Percentiles rank a stretch among this genome's conserved stretches.
phyloP scores from a whole-genome alignment of 2,888 invertebrate species.

The Tachina lurida region DNA sequence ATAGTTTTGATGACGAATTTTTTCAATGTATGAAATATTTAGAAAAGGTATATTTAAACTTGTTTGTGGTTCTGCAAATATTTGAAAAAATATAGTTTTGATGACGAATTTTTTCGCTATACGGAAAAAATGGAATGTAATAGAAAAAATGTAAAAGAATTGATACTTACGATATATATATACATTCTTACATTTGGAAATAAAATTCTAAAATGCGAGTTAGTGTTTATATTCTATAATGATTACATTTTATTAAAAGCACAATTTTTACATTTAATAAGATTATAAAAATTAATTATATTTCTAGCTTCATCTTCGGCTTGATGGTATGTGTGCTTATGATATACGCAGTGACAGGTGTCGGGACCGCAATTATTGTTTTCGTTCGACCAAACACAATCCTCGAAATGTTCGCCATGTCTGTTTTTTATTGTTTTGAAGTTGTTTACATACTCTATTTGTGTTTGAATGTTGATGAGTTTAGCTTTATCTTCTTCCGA shows the following conservation, averaged over 20 bases:
- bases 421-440: constrained; percentile 21
- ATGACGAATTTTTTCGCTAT: no score
- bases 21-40: no score
- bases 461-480: constrained; percentile 16
- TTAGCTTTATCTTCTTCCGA: background rate
- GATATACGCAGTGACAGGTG: constrained; percentile 2
- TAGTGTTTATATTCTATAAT: background rate
- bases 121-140: no score
- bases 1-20: no score
- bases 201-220: no score
- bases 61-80: no score
- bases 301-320: background rate
- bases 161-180: background rate
- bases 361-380: constrained; percentile 20
- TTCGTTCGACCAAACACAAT: constrained; percentile 34
- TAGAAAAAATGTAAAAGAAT: background rate
- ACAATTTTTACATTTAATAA: background rate
- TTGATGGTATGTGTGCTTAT: background rate
- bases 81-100: no score
- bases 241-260: background rate
- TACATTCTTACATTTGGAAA: no score
- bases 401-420: constrained; percentile 31
- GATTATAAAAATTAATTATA: background rate
- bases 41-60: no score
- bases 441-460: constrained; percentile 5